A percentile compares a stretch with the other conserved stretches of the same genome.
phyloP scores from a whole-genome alignment of 2,797 vertebrate species.

The Scolopax rusticola region DNA sequence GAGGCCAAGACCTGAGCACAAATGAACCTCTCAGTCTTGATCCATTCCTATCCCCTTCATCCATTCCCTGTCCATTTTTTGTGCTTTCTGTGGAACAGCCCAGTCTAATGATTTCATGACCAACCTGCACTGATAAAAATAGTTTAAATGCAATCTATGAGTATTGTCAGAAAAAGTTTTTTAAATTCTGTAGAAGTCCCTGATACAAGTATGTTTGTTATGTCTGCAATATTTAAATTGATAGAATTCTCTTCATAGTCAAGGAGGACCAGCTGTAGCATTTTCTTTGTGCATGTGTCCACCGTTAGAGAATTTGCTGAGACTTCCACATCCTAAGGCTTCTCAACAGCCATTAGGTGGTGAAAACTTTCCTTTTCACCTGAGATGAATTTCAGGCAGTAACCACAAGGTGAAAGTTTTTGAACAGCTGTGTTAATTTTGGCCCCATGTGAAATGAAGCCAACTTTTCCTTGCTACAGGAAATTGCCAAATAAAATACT shows the following conservation, averaged over 20 bases:
- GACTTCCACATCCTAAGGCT: background rate
- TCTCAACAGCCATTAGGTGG: constrained; percentile 5
- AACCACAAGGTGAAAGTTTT: constrained; percentile 47
- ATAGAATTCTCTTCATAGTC: background rate
- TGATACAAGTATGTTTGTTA: background rate
- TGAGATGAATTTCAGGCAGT: constrained; percentile 48
- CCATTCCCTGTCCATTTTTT: background rate
- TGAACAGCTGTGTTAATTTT: constrained; percentile 62
- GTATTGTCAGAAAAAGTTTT: background rate
- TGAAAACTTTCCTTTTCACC: constrained; percentile 29
- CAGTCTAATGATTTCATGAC: background rate
- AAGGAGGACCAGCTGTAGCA: background rate
- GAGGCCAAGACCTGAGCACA: background rate
- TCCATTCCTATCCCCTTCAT: background rate
- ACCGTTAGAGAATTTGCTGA: background rate
- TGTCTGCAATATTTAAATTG: background rate
- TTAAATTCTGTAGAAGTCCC: background rate
- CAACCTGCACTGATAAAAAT: background rate
- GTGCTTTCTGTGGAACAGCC: background rate
- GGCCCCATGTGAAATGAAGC: constrained; percentile 8
- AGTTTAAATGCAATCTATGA: background rate
- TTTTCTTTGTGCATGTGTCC: background rate
- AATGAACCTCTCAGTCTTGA: background rate
- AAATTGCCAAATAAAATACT: constrained; percentile 66
- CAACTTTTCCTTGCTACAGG: constrained; percentile 16